A percentile compares a stretch with the other conserved stretches of the same genome.
Evolutionary conservation across 2,888 invertebrate species (phyloP).

Genomic region (Cephus pulcher): DNA sequence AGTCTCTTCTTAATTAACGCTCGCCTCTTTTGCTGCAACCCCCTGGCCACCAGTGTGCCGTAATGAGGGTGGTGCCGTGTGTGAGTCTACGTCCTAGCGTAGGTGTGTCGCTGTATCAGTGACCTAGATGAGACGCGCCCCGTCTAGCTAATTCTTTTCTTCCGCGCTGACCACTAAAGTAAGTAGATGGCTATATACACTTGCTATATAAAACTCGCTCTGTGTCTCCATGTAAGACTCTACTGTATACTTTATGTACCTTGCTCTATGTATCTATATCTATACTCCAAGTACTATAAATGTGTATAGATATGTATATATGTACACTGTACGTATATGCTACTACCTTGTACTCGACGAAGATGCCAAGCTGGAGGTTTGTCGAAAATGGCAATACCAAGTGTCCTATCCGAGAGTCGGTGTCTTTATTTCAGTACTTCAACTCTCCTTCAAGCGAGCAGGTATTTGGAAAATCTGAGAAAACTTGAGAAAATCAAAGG

Average conservation of each 20-base stretch:
- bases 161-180: conserved; percentile 62
- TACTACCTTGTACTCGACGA: neutral
- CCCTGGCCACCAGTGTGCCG: conserved; percentile 55
- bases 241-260: too few relatives aligned
- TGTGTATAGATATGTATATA: neutral
- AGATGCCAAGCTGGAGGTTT: too few relatives aligned
- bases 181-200: conserved; percentile 62
- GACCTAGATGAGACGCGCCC: conserved; percentile 65
- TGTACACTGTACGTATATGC: neutral
- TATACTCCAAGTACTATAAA: conserved; percentile 1
- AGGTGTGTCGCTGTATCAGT: conserved; percentile 45
- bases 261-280: neutral
- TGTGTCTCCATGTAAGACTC: too few relatives aligned
- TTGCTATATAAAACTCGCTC: neutral
- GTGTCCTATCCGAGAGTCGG: too few relatives aligned
- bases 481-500: too few relatives aligned
- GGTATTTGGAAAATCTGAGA: too few relatives aligned
- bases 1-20: conserved; percentile 67
- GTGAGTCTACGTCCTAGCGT: conserved; percentile 28
- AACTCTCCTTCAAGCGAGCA: too few relatives aligned
- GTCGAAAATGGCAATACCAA: too few relatives aligned
- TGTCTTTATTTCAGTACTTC: too few relatives aligned
- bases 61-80: conserved; percentile 60
- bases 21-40: conserved; percentile 64
- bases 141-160: conserved; percentile 66